Evolutionary conservation across 2,797 vertebrate genomes (phyloP), one percentile per base, ranked within the genome.

Genomic region (Clarias laeviceps): DNA sequence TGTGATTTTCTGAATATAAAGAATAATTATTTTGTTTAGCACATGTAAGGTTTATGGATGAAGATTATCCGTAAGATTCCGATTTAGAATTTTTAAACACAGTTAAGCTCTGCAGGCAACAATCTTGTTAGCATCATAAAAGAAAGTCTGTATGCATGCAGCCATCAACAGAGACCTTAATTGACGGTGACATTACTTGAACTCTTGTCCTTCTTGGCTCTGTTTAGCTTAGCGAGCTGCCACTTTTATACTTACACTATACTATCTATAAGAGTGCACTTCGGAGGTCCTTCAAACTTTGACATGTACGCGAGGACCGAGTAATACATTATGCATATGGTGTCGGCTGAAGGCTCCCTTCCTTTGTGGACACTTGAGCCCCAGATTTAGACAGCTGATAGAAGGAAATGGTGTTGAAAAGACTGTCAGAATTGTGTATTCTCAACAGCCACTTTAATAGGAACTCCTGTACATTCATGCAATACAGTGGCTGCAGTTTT

Each of bases 141-240:
- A 96, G 94, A 50, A 50, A 92, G 94, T 96, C 95, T 95, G 94
- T 94, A 95, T 93, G 96, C 96, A 95, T 96, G 95, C 95, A 95
- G 93, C 94, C 95, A 96, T 97, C 97, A 98, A 97, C 97, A 96
- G 96, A 96, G 96, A 97, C 96, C 96, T 95, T 97, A 97, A 98
- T 98, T 97, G 96, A 96, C 97, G 97, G 95, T 96, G 97, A 97
- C 97, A 97, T 96, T 93, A 95, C 94, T 96, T 96, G 96, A 97
- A 97, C 97, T 96, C 95, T 72, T 70, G 86, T 90, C 89, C 88
- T 91, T 87, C 88, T 83, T 79, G 80, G 89, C 82, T 87, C 89
- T 62, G 50, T 72, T 95, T 93, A 95, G 93, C 95, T 96, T 95
- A 95, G 93, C 94, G 95, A 96, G 96, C 93, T 91, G 91, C 95